These are phyloP conservation scores for Echinometra lucunter DNA, from an alignment of 53 echinoderm and acorn worm genomes.

Conservation along the genomic window DNA sequence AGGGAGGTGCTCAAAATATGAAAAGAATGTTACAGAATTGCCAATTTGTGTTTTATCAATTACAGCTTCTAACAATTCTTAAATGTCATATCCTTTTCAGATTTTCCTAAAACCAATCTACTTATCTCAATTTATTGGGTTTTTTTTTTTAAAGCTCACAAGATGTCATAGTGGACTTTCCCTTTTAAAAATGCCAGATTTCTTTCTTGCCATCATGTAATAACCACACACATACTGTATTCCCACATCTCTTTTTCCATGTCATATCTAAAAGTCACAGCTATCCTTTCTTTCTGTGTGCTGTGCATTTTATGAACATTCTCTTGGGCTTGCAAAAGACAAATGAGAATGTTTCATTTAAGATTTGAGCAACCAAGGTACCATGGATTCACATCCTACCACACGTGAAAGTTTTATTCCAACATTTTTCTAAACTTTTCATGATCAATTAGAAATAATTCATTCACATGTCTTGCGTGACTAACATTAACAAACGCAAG, in stretches of 20 bases:
- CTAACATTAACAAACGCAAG: not conserved
- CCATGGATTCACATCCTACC: not conserved
- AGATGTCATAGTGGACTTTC: too few relatives aligned
- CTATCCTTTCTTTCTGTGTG: not conserved
- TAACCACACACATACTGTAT: not conserved
- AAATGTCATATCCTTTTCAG: too few relatives aligned
- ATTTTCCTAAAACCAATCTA: too few relatives aligned
- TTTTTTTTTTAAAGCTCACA: too few relatives aligned
- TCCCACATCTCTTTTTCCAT: not conserved
- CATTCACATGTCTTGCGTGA: not conserved
- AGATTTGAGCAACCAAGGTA: not conserved
- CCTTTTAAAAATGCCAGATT: not conserved
- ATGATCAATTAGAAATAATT: not conserved
- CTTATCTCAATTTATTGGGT: too few relatives aligned
- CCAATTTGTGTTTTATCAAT: too few relatives aligned
- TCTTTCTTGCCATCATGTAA: constrained; percentile 3
- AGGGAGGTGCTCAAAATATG: too few relatives aligned
- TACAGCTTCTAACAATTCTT: too few relatives aligned
- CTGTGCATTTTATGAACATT: not conserved
- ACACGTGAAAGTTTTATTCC: not conserved
- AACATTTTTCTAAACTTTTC: not conserved
- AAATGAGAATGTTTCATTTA: not conserved
- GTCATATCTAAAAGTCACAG: not conserved
- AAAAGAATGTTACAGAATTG: too few relatives aligned
- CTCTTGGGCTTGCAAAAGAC: not conserved